phyloP scores from a whole-genome alignment of 2,888 invertebrate species.

The Druceiella hillmani region DNA sequence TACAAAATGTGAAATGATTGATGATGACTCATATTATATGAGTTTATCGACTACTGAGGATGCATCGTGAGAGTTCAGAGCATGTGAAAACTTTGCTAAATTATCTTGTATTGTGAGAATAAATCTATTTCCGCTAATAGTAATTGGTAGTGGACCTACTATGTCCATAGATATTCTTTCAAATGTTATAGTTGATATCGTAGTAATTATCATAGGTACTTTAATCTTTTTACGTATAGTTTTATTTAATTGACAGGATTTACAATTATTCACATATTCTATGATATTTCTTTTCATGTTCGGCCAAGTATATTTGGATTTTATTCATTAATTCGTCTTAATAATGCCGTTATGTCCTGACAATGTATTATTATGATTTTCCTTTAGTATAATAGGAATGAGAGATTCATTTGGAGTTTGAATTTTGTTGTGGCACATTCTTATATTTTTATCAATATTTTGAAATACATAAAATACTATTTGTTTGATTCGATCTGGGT shows the following conservation, averaged over 20 bases:
- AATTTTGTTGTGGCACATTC: slow-evolving; percentile 6
- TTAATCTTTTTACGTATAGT: slow-evolving; percentile 16
- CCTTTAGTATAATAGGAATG: slow-evolving; percentile 11
- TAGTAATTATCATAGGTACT: slow-evolving; percentile 27
- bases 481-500: slow-evolving; percentile 5
- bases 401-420: not conserved
- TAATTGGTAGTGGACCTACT: slow-evolving; percentile 25
- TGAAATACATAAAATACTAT: slow-evolving; percentile 8
- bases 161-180: slow-evolving; percentile 26
- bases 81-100: slow-evolving; percentile 20
- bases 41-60: slow-evolving; percentile 24
- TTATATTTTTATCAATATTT: slow-evolving; percentile 4
- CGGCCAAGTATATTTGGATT: slow-evolving; percentile 25
- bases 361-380: slow-evolving; percentile 8
- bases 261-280: slow-evolving; percentile 25
- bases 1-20: slow-evolving; percentile 27
- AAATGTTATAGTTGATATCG: slow-evolving; percentile 25
- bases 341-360: slow-evolving; percentile 14
- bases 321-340: slow-evolving; percentile 15
- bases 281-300: slow-evolving; percentile 27
- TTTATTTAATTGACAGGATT: slow-evolving; percentile 27
- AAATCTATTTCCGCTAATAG: slow-evolving; percentile 23
- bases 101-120: too few species aligned
- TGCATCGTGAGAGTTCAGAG: slow-evolving; percentile 25
- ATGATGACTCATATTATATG: too few species aligned